phyloP scores from a whole-genome alignment of 2,113 vertebrate species.

The Eptesicus fuscus region DNA sequence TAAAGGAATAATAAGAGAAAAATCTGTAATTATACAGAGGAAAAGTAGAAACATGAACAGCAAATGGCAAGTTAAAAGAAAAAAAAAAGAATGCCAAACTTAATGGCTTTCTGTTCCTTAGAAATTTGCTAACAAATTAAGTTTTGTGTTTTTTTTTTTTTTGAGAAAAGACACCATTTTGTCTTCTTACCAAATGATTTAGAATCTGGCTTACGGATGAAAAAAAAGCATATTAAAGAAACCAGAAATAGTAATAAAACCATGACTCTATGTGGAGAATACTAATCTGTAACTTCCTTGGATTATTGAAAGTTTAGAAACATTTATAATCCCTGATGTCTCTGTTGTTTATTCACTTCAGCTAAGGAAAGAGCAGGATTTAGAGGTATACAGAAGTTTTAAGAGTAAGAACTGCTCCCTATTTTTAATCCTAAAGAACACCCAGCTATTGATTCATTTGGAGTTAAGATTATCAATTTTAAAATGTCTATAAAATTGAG shows the following conservation, averaged over 20 bases:
- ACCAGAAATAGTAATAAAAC: constrained; percentile 19
- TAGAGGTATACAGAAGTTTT: not conserved
- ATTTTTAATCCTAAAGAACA: constrained; percentile 39
- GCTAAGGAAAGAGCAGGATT: constrained; percentile 34
- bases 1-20: constrained; percentile 66
- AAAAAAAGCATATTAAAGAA: constrained; percentile 40
- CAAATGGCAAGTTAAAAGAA: constrained; percentile 43
- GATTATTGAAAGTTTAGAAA: not conserved
- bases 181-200: constrained; percentile 20
- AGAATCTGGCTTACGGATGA: constrained; percentile 39
- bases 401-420: not conserved
- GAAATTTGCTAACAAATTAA: constrained; percentile 50
- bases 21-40: constrained; percentile 42
- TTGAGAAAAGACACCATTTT: constrained; percentile 19
- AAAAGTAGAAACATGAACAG: constrained; percentile 39
- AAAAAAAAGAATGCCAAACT: not conserved
- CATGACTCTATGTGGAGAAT: not conserved
- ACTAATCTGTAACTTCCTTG: not conserved
- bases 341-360: not conserved
- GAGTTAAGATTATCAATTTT: constrained; percentile 14
- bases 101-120: constrained; percentile 28
- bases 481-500: constrained; percentile 3
- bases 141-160: not conserved
- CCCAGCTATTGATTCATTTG: not conserved
- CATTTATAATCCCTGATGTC: not conserved